Percentiles rank a stretch among this genome's conserved stretches.
Evolutionary conservation across 2,797 vertebrate genomes (phyloP).

Genomic region (Psittacula echo): DNA sequence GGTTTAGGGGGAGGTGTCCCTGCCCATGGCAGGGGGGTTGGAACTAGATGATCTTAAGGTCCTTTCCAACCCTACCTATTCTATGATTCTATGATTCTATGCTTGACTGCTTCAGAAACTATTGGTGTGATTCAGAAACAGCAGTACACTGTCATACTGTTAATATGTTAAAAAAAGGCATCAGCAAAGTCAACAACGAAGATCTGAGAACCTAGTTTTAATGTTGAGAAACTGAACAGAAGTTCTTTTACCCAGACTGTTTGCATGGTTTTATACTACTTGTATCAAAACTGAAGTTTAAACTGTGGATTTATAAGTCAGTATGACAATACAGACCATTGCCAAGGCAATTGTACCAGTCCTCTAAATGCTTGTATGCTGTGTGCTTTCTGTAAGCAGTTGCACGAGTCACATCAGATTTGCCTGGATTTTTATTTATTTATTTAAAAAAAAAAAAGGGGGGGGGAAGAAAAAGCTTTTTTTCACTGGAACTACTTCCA

Average conservation of each 20-base stretch:
- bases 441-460: background rate
- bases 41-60: no score
- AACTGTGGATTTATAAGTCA: background rate
- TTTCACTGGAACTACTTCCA: background rate
- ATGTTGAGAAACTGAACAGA: background rate
- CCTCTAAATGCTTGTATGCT: background rate
- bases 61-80: no score
- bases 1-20: no score
- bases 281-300: background rate
- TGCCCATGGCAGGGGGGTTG: no score
- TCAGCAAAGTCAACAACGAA: background rate
- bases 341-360: background rate
- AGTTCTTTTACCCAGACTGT: background rate
- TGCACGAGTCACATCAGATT: conserved; percentile 8
- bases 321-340: background rate
- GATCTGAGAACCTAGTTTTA: background rate
- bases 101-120: background rate
- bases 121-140: background rate
- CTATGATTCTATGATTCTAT: no score
- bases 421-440: background rate
- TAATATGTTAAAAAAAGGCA: background rate
- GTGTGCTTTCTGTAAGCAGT: background rate
- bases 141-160: background rate
- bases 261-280: background rate
- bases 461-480: background rate